Evolutionary conservation across 2,888 invertebrate species (phyloP), one percentile per base, ranked within the genome.

Genomic region (Eilema caniola): DNA sequence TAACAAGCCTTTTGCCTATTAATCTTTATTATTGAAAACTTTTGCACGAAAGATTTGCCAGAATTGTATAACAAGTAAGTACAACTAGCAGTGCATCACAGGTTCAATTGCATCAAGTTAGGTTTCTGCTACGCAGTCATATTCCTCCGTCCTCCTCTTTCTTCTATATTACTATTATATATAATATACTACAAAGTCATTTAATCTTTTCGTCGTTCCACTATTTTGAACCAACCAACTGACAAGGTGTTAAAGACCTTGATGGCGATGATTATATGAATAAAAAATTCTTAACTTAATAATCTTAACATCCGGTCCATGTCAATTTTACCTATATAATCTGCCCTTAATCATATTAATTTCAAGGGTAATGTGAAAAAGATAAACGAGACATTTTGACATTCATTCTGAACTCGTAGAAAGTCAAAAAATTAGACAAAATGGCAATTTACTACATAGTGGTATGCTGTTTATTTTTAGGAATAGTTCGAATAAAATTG

Each of bases 1-100:
- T 76, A n/a, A 41, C 57, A 23, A 37, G 56, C 53, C 60, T 72
- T 78, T 73, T 63, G 33, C 37, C 41, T 78, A 41, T 47, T 57
- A 57, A 56, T 63, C 62, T 62, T 16, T 57, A 33, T 12, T 62
- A 24, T 37, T n/a, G 16, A 16, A 24, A 62, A 62, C 24, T n/a
- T 23, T 37, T 24, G 5, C 28, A 28, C 28, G 28, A 28, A 5
- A 28, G 28, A 28, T 28, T 28, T 28, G 3, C 5, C 5, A 28
- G 28, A 28, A 28, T 5, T 28, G 5, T 28, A 28, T 28, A 28
- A 28, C 28, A 28, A 28, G 28, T 28, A 28, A 5, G 28, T 28
- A 28, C 28, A 28, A 28, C 28, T 28, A 4, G 28, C 28, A 28
- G 28, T 28, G 28, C 28, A 4, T 28, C 28, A 28, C 28, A 3